Evolutionary conservation across 2,797 vertebrate species (phyloP), one percentile per base, ranked within the genome.

Genomic region (Phaenicophaeus curvirostris): DNA sequence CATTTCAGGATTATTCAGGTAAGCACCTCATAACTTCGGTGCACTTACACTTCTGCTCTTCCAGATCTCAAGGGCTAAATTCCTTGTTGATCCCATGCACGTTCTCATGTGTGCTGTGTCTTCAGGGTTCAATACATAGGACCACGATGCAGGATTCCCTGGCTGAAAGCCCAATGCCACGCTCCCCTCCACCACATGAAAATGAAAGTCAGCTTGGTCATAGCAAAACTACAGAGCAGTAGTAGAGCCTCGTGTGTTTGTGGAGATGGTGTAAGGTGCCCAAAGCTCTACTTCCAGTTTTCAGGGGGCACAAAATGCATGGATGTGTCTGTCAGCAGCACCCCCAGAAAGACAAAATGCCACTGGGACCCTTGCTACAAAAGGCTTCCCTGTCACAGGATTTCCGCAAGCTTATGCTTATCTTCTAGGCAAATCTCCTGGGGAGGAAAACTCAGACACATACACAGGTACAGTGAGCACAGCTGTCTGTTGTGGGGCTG

Each of bases 401-500:
- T 87, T 94, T 94, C 91, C 24, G 10, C 76, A 77, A 28, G 51
- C 92, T 86, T 73, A 28, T 81, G 69, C 81, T 94, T 94, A 95
- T 95, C 91, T 93, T 78, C 30, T 19, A 94, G 62, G 37, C 35
- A 80, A 51, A 94, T 93, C 84, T 91, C 57, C 46, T 1, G 31
- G 41, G 81, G 81, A 55, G 53, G 42, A 48, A 85, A 75, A 62
- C 68, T 46, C 68, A 78, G 76, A 81, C 19, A 16, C 46, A 35
- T 15, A 11, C 41, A 21, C 73, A 94, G 92, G 89, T 93, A 95
- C 66, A 31, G 87, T 11, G 58, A 86, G 62, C 72, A 50, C 85
- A 78, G 91, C 94, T 95, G 73, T 93, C 85, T 92, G 78, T 83
- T 87, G 90, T 94, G 96, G 79, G 91, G 58, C 66, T 72, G 51